Evolutionary conservation across 92 coral and sea anemone genomes (phyloP), one percentile per base, ranked within the genome.

Genomic region (Phenganax marumi): DNA sequence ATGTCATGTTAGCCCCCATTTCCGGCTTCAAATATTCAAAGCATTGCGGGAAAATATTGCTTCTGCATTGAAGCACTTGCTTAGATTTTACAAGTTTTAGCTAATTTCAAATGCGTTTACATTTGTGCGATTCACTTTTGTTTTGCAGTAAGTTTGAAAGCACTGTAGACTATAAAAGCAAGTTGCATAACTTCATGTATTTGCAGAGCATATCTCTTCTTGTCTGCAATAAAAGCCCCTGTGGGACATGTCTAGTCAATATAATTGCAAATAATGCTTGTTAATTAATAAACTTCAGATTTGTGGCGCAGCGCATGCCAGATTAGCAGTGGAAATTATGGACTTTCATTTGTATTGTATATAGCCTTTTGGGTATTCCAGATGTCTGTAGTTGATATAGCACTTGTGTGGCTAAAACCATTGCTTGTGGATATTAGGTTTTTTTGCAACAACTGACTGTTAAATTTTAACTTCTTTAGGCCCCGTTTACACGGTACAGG

Each of bases 51-150:
- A 33, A 33, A 33, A 2, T 33, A 33, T 33, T 5, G 43, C 43
- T 33, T 33, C 43, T 33, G 43, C 43, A 33, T 33, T 33, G 43
- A 33, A 33, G 43, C 2, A 2, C 43, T 33, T 33, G 43, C 43
- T 1, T 33, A 33, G 5, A 33, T 33, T 1, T 33, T 33, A 33
- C 43, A 1, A 66, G 49, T 66, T 66, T 66, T 24, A 49, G 43
- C 72, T 49, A 25, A 24, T 66, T 33, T 66, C 43, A 8, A 66
- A 66, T 66, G n/a, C 72, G 23, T 66, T 66, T 66, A 66, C 8
- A 12, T 24, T 66, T 33, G 43, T 33, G 5, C 5, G 14, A 24
- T 11, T 3, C 33, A 21, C 8, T 10, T 25, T 66, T 66, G 49
- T 66, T 25, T 66, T 23, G 72, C 13, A 25, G 12, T 33, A 33